These are phyloP conservation scores for Athene cunicularia DNA, from an alignment of 2,113 vertebrate species.

Conservation along the genomic window DNA sequence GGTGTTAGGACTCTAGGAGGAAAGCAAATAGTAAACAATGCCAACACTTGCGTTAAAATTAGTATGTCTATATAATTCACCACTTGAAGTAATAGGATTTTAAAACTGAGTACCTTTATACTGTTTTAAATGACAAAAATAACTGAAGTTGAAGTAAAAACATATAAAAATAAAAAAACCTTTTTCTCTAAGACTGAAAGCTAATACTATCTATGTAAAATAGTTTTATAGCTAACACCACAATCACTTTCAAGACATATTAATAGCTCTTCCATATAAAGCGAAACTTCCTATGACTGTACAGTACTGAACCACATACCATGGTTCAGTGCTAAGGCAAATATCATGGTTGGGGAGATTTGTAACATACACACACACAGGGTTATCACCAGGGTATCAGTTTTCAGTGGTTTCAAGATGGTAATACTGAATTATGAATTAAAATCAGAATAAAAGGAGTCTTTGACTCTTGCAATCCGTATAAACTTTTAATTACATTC, in stretches of 20 bases:
- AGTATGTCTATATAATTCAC: background rate
- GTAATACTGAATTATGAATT: background rate
- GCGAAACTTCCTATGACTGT: background rate
- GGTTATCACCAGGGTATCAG: background rate
- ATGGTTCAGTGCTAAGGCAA: background rate
- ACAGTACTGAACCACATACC: background rate
- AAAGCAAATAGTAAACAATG: background rate
- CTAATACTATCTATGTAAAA: background rate
- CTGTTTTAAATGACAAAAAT: background rate
- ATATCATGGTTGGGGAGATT: background rate
- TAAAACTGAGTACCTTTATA: background rate
- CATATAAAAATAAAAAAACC: background rate
- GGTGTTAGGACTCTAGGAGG: background rate
- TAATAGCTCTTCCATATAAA: background rate
- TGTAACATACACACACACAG: background rate
- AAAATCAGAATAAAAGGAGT: conserved; percentile 3
- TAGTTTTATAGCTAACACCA: background rate
- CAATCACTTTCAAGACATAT: background rate
- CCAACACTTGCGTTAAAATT: background rate
- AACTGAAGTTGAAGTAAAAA: background rate
- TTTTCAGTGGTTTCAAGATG: background rate
- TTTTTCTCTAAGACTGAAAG: background rate
- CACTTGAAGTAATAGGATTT: background rate
- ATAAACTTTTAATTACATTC: background rate
- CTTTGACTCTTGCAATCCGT: background rate